Conservation (phyloP, 2,888 invertebrate genomes). For the Apotomis capreana region DNA sequence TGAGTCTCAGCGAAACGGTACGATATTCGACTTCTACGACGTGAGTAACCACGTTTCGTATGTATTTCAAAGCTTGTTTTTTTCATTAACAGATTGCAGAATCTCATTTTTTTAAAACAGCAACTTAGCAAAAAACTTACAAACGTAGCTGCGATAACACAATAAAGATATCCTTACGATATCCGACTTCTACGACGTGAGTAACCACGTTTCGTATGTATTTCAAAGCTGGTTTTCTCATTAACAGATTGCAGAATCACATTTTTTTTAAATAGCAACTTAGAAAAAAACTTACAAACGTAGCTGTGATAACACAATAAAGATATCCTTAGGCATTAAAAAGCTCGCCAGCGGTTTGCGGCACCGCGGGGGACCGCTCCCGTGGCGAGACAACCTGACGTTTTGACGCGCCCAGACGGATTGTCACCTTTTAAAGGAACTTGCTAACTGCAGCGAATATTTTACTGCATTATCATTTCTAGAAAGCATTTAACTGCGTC, state of each 20-base stretch:
- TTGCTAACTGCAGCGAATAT: not conserved
- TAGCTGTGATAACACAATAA: not conserved
- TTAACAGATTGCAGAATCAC: no score
- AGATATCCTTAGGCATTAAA: not conserved
- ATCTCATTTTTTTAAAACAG: no score
- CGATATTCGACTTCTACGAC: no score
- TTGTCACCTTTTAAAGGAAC: not conserved
- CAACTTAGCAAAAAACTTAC: not conserved
- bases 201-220: no score
- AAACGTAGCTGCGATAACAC: not conserved
- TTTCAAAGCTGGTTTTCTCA: no score
- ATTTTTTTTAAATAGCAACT: not conserved
- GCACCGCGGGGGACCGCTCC: not conserved
- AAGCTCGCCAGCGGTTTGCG: not conserved
- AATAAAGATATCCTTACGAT: no score
- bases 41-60: no score
- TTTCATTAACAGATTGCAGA: no score
- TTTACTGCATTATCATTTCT: not conserved
- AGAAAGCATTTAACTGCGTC: no score
- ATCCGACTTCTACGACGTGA: no score
- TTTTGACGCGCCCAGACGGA: not conserved
- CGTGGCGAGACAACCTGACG: not conserved
- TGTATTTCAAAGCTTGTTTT: no score
- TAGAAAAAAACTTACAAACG: not conserved
- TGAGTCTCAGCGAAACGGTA: no score